Conservation (phyloP, 2,113 vertebrate species). For the Grammomys dolichurus region DNA sequence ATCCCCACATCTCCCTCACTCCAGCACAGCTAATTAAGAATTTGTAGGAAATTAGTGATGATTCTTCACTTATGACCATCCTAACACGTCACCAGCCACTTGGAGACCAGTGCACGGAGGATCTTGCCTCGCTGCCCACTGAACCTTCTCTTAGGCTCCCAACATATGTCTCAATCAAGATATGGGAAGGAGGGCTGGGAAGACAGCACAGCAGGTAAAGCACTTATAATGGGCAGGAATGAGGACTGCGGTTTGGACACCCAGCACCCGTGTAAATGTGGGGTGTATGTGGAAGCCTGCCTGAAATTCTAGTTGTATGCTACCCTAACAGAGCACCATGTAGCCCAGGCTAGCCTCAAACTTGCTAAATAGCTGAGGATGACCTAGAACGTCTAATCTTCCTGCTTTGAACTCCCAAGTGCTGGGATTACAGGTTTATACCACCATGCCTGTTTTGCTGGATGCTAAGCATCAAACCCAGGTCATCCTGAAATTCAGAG, state of each 20-base stretch:
- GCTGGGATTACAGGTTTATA: background rate
- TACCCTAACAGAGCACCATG: background rate
- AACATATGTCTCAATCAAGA: background rate
- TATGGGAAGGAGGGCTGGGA: background rate
- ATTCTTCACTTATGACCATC: slow-evolving; percentile 2
- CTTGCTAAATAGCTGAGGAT: background rate
- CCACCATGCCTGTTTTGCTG: background rate
- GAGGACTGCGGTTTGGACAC: background rate
- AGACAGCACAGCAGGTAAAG: no score
- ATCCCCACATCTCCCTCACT: slow-evolving; percentile 11
- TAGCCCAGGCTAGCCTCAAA: background rate
- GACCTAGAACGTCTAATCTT: background rate
- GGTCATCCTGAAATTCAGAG: background rate
- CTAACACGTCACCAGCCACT: background rate
- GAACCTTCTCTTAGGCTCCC: background rate
- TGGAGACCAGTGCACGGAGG: background rate
- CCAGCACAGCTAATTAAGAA: slow-evolving; percentile 27
- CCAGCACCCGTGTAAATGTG: background rate
- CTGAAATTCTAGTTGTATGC: background rate
- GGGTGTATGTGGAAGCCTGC: background rate
- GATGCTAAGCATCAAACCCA: background rate
- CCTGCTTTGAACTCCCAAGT: background rate
- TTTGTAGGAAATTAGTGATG: background rate
- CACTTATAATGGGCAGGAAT: background rate
- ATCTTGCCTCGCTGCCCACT: background rate